These are phyloP conservation scores for Drosophila mercatorum DNA, from an alignment of 2,888 invertebrate genomes.

Conservation along the genomic window DNA sequence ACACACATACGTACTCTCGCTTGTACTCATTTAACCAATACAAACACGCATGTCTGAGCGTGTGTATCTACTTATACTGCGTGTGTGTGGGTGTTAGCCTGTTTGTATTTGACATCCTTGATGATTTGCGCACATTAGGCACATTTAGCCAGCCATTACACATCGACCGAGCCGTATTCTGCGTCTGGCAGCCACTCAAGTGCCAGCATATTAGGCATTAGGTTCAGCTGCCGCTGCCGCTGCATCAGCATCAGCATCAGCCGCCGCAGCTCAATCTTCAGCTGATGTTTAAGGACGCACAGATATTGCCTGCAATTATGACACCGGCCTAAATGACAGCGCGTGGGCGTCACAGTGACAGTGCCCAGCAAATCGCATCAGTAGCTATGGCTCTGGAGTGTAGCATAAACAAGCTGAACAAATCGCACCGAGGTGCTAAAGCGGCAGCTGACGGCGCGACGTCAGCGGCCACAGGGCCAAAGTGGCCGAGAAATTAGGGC, in stretches of 20 bases:
- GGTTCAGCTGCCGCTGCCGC: constrained; percentile 12
- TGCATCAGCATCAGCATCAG: not conserved
- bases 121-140: constrained; percentile 48
- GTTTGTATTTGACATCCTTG: constrained; percentile 44
- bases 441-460: constrained; percentile 1
- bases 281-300: constrained; percentile 4
- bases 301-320: constrained; percentile 32
- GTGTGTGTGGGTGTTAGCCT: constrained; percentile 2
- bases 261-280: constrained; percentile 1
- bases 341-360: constrained; percentile 2
- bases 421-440: constrained; percentile 68
- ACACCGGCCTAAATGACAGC: constrained; percentile 11
- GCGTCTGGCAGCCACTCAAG: constrained; percentile 42
- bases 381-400: constrained; percentile 18
- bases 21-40: not conserved
- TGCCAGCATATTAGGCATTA: constrained; percentile 40
- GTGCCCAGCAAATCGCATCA: constrained; percentile 4
- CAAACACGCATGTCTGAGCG: not conserved
- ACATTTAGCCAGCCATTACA: constrained; percentile 16
- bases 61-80: constrained; percentile 14
- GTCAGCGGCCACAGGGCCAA: constrained; percentile 3
- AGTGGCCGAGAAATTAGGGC: constrained; percentile 69
- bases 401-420: constrained; percentile 30
- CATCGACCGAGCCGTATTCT: constrained; percentile 1
- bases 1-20: not conserved